Conservation (phyloP, 2,888 invertebrate species). For the Agriopis marginaria region DNA sequence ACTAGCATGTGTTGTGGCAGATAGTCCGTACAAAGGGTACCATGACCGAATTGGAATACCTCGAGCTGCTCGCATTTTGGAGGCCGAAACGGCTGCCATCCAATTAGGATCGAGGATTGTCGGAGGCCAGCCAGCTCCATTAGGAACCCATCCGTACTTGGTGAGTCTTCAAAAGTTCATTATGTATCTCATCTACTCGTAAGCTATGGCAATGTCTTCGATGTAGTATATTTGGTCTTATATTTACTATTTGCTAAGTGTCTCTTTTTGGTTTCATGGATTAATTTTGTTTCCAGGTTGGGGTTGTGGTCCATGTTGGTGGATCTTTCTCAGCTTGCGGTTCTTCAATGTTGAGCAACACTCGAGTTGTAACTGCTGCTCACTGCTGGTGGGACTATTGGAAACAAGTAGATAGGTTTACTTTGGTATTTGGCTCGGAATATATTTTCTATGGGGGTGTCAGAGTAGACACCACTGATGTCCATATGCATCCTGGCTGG, state of each 20-base stretch:
- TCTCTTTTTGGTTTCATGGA: too few species aligned
- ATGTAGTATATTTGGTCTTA: too few species aligned
- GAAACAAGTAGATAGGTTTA: conserved; percentile 24
- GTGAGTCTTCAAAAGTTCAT: not conserved
- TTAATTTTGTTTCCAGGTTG: conserved; percentile 39
- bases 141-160: conserved; percentile 31
- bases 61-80: conserved; percentile 7
- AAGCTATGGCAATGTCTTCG: too few species aligned
- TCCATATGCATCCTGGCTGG: conserved; percentile 48
- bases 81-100: conserved; percentile 13
- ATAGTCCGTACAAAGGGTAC: not conserved
- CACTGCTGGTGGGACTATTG: conserved; percentile 52
- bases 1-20: not conserved
- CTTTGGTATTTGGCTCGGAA: conserved; percentile 46
- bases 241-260: too few species aligned
- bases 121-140: conserved; percentile 28
- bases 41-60: conserved; percentile 20
- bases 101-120: conserved; percentile 15
- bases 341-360: conserved; percentile 45
- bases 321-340: conserved; percentile 49
- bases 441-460: conserved; percentile 49
- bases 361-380: conserved; percentile 47
- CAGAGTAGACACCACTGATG: conserved; percentile 39
- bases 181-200: too few species aligned
- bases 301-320: conserved; percentile 42